phyloP scores from a whole-genome alignment of 2,113 vertebrate species.

The Tragelaphus buxtoni region DNA sequence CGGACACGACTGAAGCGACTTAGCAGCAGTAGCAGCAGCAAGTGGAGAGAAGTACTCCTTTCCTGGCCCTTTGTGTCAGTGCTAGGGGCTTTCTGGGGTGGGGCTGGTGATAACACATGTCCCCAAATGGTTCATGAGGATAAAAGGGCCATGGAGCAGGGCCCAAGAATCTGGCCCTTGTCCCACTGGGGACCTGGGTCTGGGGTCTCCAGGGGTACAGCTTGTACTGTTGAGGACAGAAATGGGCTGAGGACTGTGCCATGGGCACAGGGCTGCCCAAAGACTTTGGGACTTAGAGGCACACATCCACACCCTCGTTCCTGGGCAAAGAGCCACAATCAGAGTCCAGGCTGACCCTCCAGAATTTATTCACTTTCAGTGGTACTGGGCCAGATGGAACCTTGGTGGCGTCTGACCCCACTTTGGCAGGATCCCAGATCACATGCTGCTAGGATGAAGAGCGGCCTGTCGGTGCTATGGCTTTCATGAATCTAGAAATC shows the following conservation, averaged over 20 bases:
- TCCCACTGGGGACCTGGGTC: background rate
- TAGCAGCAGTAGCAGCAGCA: too few relatives aligned
- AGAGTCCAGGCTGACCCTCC: background rate
- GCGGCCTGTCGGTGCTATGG: background rate
- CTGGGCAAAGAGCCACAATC: background rate
- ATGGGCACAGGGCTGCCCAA: background rate
- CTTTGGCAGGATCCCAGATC: background rate
- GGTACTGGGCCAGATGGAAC: background rate
- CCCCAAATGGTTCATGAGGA: background rate
- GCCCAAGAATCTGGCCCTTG: background rate
- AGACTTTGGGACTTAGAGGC: background rate
- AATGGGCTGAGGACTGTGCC: background rate
- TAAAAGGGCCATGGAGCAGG: background rate
- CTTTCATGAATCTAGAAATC: slow-evolving; percentile 63
- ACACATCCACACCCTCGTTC: background rate
- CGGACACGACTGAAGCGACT: too few relatives aligned
- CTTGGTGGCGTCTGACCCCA: background rate
- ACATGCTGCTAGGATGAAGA: background rate
- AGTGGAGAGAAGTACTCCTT: background rate
- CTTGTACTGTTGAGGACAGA: background rate
- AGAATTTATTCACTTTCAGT: slow-evolving; percentile 35
- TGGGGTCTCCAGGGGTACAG: background rate
- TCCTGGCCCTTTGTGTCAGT: background rate
- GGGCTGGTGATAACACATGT: background rate
- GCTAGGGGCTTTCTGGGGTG: background rate